phyloP scores from a whole-genome alignment of 1,140 invertebrate species.

The Dendrolimus punctatus region DNA sequence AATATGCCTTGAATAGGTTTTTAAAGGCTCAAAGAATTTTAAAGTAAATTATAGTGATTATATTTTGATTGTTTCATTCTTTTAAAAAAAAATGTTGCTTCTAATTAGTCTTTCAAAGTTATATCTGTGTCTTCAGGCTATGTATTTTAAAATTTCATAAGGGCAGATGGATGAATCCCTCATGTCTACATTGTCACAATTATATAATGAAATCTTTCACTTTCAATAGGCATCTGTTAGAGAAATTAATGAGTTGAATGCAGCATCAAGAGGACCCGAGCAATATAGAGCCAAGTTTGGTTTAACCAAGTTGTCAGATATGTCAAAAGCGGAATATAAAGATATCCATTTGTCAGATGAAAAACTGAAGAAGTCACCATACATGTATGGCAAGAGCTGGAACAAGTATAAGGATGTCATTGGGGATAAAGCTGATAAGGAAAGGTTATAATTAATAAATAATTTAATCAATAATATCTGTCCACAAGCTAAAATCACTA shows the following conservation, averaged over 20 bases:
- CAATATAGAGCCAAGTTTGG: slow-evolving; percentile 79
- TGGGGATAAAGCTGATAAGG: not conserved
- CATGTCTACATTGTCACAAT: slow-evolving; percentile 2
- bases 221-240: slow-evolving; percentile 72
- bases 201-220: slow-evolving; percentile 7
- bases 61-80: too few relatives aligned
- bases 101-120: too few relatives aligned
- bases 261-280: slow-evolving; percentile 58
- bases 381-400: slow-evolving; percentile 15
- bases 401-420: not conserved
- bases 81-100: too few relatives aligned
- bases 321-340: slow-evolving; percentile 81
- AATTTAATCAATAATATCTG: too few relatives aligned
- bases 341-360: slow-evolving; percentile 67
- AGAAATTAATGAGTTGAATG: slow-evolving; percentile 77
- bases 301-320: slow-evolving; percentile 82
- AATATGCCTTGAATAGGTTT: too few relatives aligned
- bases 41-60: too few relatives aligned
- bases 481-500: too few relatives aligned
- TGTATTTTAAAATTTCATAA: too few relatives aligned
- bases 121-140: too few relatives aligned
- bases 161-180: too few relatives aligned
- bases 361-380: slow-evolving; percentile 24
- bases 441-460: not conserved
- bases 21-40: too few relatives aligned